Conservation (phyloP, 2,113 vertebrate species). For the Percina caprodes region DNA sequence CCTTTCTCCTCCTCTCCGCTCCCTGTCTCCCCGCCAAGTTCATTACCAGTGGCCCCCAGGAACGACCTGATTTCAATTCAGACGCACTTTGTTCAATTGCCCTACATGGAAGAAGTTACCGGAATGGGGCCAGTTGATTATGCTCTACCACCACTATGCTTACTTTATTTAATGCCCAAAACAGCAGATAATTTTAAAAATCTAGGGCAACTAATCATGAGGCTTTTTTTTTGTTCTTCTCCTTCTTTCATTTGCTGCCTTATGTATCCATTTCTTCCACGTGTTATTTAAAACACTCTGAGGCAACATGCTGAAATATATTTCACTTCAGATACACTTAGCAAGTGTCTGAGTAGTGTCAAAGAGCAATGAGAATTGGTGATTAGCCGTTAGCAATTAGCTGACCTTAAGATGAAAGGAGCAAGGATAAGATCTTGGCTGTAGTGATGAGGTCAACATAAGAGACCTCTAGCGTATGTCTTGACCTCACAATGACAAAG, state of each 20-base stretch:
- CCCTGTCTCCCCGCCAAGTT: conserved; percentile 70
- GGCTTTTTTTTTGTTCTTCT: conserved; percentile 23
- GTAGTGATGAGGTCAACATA: conserved; percentile 50
- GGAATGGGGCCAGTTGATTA: conserved; percentile 80
- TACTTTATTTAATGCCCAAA: conserved; percentile 80
- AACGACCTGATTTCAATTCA: conserved; percentile 84
- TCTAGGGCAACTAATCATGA: conserved; percentile 74
- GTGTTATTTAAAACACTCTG: conserved; percentile 27
- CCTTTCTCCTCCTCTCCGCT: conserved; percentile 44
- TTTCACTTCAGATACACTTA: conserved; percentile 31
- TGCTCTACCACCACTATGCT: conserved; percentile 67
- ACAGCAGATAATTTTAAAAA: conserved; percentile 77
- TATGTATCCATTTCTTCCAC: conserved; percentile 40
- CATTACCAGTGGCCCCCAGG: conserved; percentile 81
- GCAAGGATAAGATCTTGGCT: conserved; percentile 40
- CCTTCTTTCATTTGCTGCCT: conserved; percentile 39
- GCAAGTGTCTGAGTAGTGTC: conserved; percentile 47
- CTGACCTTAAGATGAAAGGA: conserved; percentile 59
- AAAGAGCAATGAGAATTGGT: conserved; percentile 44
- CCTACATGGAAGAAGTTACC: conserved; percentile 75
- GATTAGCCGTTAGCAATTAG: conserved; percentile 67
- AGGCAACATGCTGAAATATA: conserved; percentile 30
- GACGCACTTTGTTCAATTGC: conserved; percentile 82
- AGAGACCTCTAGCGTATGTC: conserved; percentile 21
- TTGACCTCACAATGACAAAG: conserved; percentile 51